Evolutionary conservation across 2,888 invertebrate genomes (phyloP).

Genomic region (Epinotia demarniana): DNA sequence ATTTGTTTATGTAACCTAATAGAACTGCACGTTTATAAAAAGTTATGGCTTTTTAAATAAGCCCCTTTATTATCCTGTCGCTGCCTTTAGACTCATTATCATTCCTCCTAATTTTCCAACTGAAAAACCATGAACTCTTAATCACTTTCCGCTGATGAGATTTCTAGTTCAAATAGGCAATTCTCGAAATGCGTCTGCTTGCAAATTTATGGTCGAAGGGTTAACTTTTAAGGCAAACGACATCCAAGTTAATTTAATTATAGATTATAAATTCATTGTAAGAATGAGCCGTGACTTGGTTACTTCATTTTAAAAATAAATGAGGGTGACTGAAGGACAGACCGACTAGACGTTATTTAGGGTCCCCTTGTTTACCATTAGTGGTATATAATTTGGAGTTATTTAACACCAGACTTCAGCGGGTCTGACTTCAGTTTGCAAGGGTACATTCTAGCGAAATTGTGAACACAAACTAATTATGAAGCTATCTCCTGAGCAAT

Average conservation of each 20-base stretch:
- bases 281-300: slow-evolving; percentile 22
- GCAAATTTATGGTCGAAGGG: slow-evolving; percentile 40
- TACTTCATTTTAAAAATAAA: slow-evolving; percentile 26
- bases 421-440: slow-evolving; percentile 11
- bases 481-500: slow-evolving; percentile 22
- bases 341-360: slow-evolving; percentile 33
- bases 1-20: background rate
- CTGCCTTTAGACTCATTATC: slow-evolving; percentile 1
- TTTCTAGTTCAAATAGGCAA: slow-evolving; percentile 42
- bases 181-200: slow-evolving; percentile 38
- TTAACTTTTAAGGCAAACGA: slow-evolving; percentile 31
- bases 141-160: slow-evolving; percentile 38
- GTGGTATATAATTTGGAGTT: slow-evolving; percentile 20
- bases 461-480: slow-evolving; percentile 30
- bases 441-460: slow-evolving; percentile 33
- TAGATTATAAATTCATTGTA: slow-evolving; percentile 25
- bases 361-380: slow-evolving; percentile 33
- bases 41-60: slow-evolving; percentile 18
- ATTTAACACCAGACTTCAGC: slow-evolving; percentile 16
- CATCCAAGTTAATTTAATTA: slow-evolving; percentile 31
- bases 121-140: slow-evolving; percentile 37
- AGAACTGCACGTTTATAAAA: slow-evolving; percentile 5
- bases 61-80: slow-evolving; percentile 11
- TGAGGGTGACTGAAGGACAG: slow-evolving; percentile 24
- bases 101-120: slow-evolving; percentile 25